A percentile compares a stretch with the other conserved stretches of the same genome.
Conservation (phyloP, 2,888 invertebrate species). For the Gastracanthus pulcherrimus region DNA sequence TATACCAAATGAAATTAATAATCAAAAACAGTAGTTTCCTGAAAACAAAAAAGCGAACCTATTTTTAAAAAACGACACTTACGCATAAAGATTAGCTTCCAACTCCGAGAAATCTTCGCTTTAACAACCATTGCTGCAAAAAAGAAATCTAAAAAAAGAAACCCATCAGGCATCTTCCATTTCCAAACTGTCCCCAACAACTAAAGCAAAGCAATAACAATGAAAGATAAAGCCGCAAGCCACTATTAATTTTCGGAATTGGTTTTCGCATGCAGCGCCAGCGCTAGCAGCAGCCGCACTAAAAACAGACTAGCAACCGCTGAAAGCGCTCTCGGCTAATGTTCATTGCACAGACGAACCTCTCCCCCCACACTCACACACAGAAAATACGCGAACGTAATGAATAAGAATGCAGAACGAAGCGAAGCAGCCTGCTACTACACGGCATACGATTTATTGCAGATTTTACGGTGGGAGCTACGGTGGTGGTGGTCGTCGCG, state of each 20-base stretch:
- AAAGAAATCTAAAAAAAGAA: background rate
- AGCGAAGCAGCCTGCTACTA: background rate
- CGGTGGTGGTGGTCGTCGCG: background rate
- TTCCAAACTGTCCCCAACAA: background rate
- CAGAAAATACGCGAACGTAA: background rate
- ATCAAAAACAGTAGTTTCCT: background rate
- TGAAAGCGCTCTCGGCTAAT: background rate
- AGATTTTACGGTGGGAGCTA: slow-evolving; percentile 62
- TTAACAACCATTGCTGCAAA: background rate
- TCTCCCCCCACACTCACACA: background rate
- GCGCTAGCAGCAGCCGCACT: background rate
- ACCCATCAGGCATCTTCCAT: too few species aligned
- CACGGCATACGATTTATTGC: slow-evolving; percentile 61
- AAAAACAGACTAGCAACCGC: background rate
- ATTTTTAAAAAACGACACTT: background rate
- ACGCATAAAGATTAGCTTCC: background rate
- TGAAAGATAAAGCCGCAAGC: background rate
- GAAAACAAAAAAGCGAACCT: background rate
- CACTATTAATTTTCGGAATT: slow-evolving; percentile 45
- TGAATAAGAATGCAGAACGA: slow-evolving; percentile 33
- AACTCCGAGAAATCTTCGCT: background rate
- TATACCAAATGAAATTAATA: too few species aligned
- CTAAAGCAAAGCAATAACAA: slow-evolving; percentile 7
- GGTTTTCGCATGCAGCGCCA: slow-evolving; percentile 1
- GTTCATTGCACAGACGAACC: background rate